Evolutionary conservation across 2,888 invertebrate genomes (phyloP).

Genomic region (Drosophila parthenogenetica): DNA sequence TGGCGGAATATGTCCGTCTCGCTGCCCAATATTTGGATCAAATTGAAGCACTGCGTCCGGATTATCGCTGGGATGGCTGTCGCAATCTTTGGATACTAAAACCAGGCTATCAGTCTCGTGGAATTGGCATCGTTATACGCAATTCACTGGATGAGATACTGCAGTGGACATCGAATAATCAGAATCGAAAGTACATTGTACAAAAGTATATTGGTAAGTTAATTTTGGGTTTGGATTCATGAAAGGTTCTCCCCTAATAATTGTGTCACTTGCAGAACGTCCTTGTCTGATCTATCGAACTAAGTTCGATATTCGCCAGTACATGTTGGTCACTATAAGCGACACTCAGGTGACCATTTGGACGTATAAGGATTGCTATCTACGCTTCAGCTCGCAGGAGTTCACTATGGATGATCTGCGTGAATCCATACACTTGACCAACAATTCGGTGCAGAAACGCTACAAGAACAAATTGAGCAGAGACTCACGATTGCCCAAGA

Average conservation of each 20-base stretch:
- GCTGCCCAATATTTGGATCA: slow-evolving; percentile 87
- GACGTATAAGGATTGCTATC: slow-evolving; percentile 94
- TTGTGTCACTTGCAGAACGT: slow-evolving; percentile 87
- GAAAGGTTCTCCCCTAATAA: too few species aligned
- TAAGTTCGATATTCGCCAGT: slow-evolving; percentile 96
- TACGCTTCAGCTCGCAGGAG: slow-evolving; percentile 94
- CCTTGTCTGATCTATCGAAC: slow-evolving; percentile 93
- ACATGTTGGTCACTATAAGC: slow-evolving; percentile 90
- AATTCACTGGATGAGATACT: slow-evolving; percentile 90
- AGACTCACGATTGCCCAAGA: slow-evolving; percentile 88
- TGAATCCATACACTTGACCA: slow-evolving; percentile 94
- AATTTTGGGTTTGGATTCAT: neutral
- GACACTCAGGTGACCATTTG: slow-evolving; percentile 92
- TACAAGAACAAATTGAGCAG: slow-evolving; percentile 86
- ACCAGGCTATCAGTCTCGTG: slow-evolving; percentile 92
- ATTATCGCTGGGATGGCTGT: slow-evolving; percentile 90
- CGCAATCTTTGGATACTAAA: slow-evolving; percentile 96
- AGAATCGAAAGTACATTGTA: slow-evolving; percentile 89
- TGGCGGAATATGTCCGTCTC: slow-evolving; percentile 75
- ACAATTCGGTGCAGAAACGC: slow-evolving; percentile 93
- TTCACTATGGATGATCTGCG: slow-evolving; percentile 92
- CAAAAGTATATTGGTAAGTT: slow-evolving; percentile 95
- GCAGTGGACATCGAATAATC: slow-evolving; percentile 87
- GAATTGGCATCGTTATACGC: slow-evolving; percentile 93
- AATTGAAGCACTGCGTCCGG: slow-evolving; percentile 87